Evolutionary conservation across 2,888 invertebrate genomes (phyloP).

Genomic region (Sinhomidia bicolor): DNA sequence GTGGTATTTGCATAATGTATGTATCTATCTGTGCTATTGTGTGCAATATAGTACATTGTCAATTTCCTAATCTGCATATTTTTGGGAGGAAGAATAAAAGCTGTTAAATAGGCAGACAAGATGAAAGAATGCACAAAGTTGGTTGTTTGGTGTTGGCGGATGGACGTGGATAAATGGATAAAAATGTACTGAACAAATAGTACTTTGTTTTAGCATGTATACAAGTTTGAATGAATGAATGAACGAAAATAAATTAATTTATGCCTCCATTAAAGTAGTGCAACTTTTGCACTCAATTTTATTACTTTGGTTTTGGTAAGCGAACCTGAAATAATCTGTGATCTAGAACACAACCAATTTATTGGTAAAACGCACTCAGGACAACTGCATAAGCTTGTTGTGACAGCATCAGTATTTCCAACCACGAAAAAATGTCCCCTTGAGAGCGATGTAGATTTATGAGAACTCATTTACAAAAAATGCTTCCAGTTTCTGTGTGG

Average conservation of each 20-base stretch:
- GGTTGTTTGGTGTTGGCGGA: neutral
- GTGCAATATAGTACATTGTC: conserved; percentile 34
- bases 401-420: neutral
- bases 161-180: neutral
- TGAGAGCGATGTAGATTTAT: conserved; percentile 5
- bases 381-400: neutral
- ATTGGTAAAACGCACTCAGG: neutral
- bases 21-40: neutral
- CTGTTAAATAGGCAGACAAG: neutral
- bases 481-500: neutral
- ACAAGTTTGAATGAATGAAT: neutral
- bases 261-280: conserved; percentile 36
- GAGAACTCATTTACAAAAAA: neutral
- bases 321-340: neutral
- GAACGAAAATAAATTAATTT: conserved; percentile 38
- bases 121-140: neutral
- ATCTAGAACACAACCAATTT: neutral
- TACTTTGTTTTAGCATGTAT: neutral
- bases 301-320: conserved; percentile 24
- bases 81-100: conserved; percentile 5
- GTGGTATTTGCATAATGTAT: conserved; percentile 22
- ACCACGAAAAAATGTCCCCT: neutral
- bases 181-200: neutral
- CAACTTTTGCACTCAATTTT: conserved; percentile 40
- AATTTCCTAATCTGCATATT: conserved; percentile 23